These are phyloP conservation scores for Conomelus anceps DNA, from an alignment of 2,888 invertebrate genomes.

Conservation along the genomic window DNA sequence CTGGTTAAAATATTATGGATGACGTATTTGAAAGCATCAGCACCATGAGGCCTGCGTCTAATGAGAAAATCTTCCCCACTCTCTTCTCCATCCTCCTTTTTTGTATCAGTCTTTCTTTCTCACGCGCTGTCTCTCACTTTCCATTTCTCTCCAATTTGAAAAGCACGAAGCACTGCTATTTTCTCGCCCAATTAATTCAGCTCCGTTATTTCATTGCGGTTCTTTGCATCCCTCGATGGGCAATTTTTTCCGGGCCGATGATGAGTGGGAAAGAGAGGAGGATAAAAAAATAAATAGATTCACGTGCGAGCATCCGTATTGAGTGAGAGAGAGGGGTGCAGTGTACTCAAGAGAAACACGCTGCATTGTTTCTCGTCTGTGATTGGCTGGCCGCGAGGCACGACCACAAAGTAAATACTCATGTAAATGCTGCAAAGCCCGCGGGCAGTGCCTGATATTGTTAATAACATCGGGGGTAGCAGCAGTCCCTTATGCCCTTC, in stretches of 20 bases:
- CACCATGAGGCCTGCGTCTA: not conserved
- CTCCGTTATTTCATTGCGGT: not conserved
- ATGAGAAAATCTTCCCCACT: not conserved
- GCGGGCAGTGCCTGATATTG: not conserved
- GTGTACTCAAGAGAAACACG: not conserved
- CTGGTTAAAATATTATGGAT: not conserved
- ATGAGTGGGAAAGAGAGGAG: not conserved
- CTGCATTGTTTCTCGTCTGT: not conserved
- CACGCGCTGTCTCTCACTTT: not conserved
- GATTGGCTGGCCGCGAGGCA: not conserved
- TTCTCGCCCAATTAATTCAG: not conserved
- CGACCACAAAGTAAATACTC: not conserved
- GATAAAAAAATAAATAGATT: not conserved
- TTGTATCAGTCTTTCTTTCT: not conserved
- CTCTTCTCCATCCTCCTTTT: not conserved
- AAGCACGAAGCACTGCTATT: not conserved
- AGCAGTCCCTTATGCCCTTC: not conserved
- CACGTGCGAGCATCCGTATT: not conserved
- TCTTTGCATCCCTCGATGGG: not conserved
- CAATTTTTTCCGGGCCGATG: not conserved
- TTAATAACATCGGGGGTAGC: not conserved
- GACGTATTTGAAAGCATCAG: no score
- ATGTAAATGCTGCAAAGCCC: not conserved
- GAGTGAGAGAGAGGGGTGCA: no score
- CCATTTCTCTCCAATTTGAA: not conserved